These are phyloP conservation scores for Sitta carolinensis DNA, from an alignment of 2,797 vertebrate species.

Conservation along the genomic window DNA sequence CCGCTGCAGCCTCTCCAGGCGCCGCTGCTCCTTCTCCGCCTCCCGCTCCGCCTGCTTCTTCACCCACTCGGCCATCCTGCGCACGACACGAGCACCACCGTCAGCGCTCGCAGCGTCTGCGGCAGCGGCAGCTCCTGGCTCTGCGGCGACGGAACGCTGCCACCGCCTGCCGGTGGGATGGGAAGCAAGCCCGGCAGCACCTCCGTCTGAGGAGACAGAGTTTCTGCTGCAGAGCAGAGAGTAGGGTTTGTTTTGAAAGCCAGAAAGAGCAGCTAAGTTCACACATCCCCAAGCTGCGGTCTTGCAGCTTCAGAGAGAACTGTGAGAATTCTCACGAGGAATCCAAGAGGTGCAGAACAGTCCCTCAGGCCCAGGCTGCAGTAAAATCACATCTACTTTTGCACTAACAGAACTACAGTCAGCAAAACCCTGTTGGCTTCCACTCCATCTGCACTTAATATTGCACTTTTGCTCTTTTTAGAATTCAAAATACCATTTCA, in stretches of 20 bases:
- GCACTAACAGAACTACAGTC: background rate
- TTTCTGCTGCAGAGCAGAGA: background rate
- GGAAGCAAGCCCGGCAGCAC: background rate
- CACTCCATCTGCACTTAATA: background rate
- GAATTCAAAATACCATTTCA: background rate
- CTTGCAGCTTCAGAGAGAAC: background rate
- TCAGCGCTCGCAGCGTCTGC: background rate
- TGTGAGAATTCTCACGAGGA: background rate
- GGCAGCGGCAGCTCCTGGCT: background rate
- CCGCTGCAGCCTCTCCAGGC: constrained; percentile 87
- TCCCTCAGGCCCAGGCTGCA: background rate
- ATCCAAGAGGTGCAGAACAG: background rate
- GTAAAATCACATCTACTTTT: background rate
- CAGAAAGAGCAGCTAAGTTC: background rate
- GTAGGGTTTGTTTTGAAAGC: background rate
- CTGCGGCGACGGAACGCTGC: background rate
- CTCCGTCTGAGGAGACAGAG: background rate
- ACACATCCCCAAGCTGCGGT: background rate
- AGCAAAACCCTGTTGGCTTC: background rate
- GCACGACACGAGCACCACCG: background rate
- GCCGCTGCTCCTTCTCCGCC: constrained; percentile 89
- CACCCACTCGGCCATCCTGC: constrained; percentile 96
- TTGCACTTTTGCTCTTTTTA: background rate
- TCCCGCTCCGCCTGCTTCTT: constrained; percentile 92
- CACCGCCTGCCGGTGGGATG: background rate